Evolutionary conservation across 2,888 invertebrate genomes (phyloP), one percentile per base, ranked within the genome.

Genomic region (Ctena decussata): DNA sequence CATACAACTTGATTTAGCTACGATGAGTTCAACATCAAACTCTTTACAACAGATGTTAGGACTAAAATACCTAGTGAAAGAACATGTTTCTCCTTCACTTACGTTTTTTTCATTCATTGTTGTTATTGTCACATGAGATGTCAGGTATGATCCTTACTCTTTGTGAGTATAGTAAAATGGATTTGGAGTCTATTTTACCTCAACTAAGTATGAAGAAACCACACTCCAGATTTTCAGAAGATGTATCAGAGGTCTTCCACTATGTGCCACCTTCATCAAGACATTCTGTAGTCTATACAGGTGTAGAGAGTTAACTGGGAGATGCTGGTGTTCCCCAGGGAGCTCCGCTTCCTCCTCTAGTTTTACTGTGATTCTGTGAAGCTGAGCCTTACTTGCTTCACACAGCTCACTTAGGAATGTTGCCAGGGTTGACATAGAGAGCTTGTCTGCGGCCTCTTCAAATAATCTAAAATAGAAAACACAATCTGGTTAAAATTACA

Each of bases 171-270:
- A n/a, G n/a, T n/a, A n/a, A n/a, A n/a, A n/a, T n/a, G n/a, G n/a
- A n/a, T n/a, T n/a, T n/a, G n/a, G n/a, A n/a, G n/a, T n/a, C n/a
- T n/a, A n/a, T 46, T 81, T 94, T 92, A 98, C 98, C 97, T 99
- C 98, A 97, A 99, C 98, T 79, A 99, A 97, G 96, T 99, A 98
- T 0, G 98, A 98, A 0, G 98, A 98, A 0, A 98, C 97, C 0
- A 98, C 97, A 18, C 98, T 98, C 99, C 99, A 99, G 44, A 96
- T 97, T 90, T 98, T 97, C 97, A 99, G 98, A 77, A 98, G 97
- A 95, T 99, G 99, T 65, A 98, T 97, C 37, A 99, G 96, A 0
- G 99, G 99, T 0, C 99, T 96, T 0, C 98, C 98, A 73, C 98
- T 98, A 82, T 98, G 97, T 18, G 98, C 97, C 77, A 98, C 98